Base-by-base conservation (phyloP, 2,888 invertebrate species). In the Agonopterix subpropinquella region DNA sequence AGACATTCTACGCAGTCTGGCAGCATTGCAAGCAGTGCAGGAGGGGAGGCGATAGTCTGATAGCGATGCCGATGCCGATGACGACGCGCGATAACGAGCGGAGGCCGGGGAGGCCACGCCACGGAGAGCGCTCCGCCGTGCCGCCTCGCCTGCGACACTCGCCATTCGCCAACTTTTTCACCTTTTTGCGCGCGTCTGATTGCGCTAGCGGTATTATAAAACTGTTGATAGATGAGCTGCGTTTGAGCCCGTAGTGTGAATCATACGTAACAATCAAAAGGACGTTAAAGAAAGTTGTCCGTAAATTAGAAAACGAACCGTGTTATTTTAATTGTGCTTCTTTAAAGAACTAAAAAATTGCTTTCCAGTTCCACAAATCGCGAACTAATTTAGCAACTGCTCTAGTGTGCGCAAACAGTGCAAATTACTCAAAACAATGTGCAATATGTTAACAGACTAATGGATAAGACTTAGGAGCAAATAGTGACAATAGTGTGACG, bases 21-120 rank as follows among this genome's bases (percentile, higher is more conserved):
- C 41, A 36, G 48, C 8, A 43, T 15, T 36, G 59, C 72, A 72
- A 71, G 73, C 72, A 64, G 54, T 59, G 54, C 47, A 50, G 63
- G 73, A 78, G 61, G 80, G 80, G 77, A 64, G 69, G 74, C 68
- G 74, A 77, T 79, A 72, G 68, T 58, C 67, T 75, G 85, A 85
- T 85, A 85, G 13, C 13, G 13, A 13, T 13, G 13, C 13, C n/a
- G n/a, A n/a, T n/a, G n/a, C 78, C 79, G 79, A 42, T 63, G 71
- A 57, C 52, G 44, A 47, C 44, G 43, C 48, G 65, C 76, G 84
- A 85, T 85, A 86, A 83, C 7, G 28, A 28, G 28, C 28, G 28
- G 28, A 28, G 68, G 63, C 41, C 57, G 59, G 71, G 77, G 74
- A 77, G 74, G 75, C 72, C 73, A 67, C 65, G 75, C 72, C 73